Percentiles rank a stretch among this genome's conserved stretches.
Evolutionary conservation across 2,113 vertebrate genomes (phyloP).

Genomic region (Alexandromys fortis): DNA sequence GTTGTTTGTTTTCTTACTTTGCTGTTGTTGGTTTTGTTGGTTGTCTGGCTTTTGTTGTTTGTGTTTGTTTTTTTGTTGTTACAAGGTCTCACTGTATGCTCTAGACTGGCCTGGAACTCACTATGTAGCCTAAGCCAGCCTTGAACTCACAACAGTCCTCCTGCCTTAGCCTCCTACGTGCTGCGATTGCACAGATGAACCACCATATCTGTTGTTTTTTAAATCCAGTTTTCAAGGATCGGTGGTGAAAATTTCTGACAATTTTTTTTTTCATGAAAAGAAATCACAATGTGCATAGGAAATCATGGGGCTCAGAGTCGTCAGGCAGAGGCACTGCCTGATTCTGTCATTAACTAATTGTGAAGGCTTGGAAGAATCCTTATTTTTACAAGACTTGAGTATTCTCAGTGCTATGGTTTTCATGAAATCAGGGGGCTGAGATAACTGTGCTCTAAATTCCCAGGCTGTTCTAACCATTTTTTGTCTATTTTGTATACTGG

Average conservation of each 20-base stretch:
- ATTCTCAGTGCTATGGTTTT: conserved; percentile 34
- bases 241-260: neutral
- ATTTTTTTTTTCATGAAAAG: neutral
- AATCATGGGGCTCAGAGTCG: neutral
- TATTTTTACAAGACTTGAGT: neutral
- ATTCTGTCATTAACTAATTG: conserved; percentile 6
- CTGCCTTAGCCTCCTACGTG: neutral
- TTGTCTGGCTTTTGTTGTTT: neutral
- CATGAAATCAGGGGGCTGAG: neutral
- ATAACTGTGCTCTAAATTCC: conserved; percentile 5
- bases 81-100: neutral
- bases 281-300: neutral
- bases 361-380: neutral
- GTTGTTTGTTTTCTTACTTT: neutral
- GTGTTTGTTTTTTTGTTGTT: neutral
- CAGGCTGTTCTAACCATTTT: conserved; percentile 3
- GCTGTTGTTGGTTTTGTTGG: neutral
- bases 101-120: neutral
- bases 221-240: conserved; percentile 8
- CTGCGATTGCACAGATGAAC: neutral
- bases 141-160: neutral
- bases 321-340: neutral
- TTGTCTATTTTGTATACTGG: neutral
- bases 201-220: neutral
- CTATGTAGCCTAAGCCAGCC: neutral